These are phyloP conservation scores for Ochotona princeps DNA, from an alignment of 2,113 vertebrate species.

Conservation along the genomic window DNA sequence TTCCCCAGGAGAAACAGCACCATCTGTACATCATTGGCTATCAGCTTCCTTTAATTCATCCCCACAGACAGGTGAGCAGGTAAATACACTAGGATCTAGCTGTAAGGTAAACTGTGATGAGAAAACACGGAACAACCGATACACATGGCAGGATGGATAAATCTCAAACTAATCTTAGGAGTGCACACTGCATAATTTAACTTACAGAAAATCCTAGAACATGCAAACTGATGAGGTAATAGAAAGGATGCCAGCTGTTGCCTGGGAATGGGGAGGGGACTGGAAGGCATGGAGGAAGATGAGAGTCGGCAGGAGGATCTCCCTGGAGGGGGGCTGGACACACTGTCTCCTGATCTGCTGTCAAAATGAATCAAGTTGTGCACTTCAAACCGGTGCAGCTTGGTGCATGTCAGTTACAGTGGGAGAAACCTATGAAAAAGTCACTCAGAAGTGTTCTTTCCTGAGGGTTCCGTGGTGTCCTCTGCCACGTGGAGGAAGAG, in stretches of 20 bases:
- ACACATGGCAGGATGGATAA: background rate
- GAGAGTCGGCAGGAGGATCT: fast-evolving
- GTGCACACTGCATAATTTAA: background rate
- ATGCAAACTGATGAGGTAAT: background rate
- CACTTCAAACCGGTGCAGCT: background rate
- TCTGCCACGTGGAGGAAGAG: background rate
- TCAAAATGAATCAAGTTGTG: background rate
- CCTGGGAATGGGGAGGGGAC: background rate
- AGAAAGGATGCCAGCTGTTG: background rate
- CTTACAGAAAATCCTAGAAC: background rate
- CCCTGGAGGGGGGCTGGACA: background rate
- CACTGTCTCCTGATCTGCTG: background rate
- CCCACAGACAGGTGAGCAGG: too few relatives aligned
- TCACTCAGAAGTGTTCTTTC: background rate
- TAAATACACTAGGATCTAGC: background rate
- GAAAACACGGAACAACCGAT: background rate
- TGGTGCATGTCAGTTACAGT: background rate
- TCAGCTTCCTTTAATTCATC: too few relatives aligned
- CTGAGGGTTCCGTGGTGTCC: background rate
- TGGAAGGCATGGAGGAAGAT: too few relatives aligned
- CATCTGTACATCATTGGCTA: too few relatives aligned
- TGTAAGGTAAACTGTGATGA: too few relatives aligned
- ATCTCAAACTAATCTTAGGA: background rate
- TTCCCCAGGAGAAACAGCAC: background rate
- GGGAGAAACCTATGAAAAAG: background rate